Evolutionary conservation across 2,797 vertebrate genomes (phyloP).

Genomic region (Antennarius maculatus): DNA sequence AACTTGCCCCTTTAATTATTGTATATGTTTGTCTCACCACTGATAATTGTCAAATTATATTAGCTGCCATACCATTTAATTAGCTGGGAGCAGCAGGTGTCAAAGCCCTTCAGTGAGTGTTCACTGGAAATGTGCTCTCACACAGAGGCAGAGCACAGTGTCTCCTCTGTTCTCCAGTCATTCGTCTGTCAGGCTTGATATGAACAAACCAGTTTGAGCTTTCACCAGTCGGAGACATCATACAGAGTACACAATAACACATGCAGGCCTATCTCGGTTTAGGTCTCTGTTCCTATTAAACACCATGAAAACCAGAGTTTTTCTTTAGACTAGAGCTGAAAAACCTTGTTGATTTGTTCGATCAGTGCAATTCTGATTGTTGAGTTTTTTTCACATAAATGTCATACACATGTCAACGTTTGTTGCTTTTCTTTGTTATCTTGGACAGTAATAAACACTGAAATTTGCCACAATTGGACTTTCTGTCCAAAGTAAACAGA

Average conservation of each 20-base stretch:
- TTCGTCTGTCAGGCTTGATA: slow-evolving; percentile 69
- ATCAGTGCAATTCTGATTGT: not conserved
- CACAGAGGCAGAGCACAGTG: slow-evolving; percentile 68
- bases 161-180: slow-evolving; percentile 66
- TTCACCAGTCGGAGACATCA: slow-evolving; percentile 11
- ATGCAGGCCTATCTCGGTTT: not conserved
- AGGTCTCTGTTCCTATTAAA: too few species aligned
- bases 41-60: slow-evolving; percentile 84
- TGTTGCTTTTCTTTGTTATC: too few species aligned
- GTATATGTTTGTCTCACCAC: slow-evolving; percentile 76
- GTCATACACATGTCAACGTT: too few species aligned
- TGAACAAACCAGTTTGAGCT: slow-evolving; percentile 56
- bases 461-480: too few species aligned
- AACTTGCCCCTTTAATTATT: slow-evolving; percentile 79
- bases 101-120: slow-evolving; percentile 71
- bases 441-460: too few species aligned
- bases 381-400: too few species aligned
- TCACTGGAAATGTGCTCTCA: slow-evolving; percentile 63
- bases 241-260: slow-evolving; percentile 12
- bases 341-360: not conserved
- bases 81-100: slow-evolving; percentile 82
- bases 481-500: too few species aligned
- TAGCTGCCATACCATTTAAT: slow-evolving; percentile 78
- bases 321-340: not conserved
- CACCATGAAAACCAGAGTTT: too few species aligned